Evolutionary conservation across 2,888 invertebrate genomes (phyloP).

Genomic region (Mesorhabditis spiculigera): DNA sequence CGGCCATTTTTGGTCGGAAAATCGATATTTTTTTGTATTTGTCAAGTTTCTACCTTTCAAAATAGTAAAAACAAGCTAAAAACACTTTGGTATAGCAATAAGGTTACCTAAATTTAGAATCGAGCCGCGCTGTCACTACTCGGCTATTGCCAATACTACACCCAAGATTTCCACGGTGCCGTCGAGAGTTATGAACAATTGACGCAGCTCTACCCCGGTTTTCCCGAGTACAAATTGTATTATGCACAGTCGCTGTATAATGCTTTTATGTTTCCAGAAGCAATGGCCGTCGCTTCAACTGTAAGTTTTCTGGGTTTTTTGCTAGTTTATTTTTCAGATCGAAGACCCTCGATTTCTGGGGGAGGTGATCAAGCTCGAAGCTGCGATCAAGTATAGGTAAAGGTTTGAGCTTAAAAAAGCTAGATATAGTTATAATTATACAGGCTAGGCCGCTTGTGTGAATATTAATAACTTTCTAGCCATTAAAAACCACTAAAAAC

Average conservation of each 20-base stretch:
- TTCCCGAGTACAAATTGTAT: conserved; percentile 80
- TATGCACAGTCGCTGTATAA: conserved; percentile 92
- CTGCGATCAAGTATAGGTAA: conserved; percentile 86
- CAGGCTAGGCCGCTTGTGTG: no score
- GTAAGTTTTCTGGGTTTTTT: conserved; percentile 19
- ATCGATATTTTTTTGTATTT: no score
- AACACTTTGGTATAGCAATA: background rate
- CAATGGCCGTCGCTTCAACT: conserved; percentile 75
- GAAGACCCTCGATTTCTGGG: conserved; percentile 63
- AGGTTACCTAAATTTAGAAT: conserved; percentile 65
- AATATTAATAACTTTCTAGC: no score
- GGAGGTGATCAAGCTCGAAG: conserved; percentile 77
- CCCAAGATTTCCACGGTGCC: conserved; percentile 68
- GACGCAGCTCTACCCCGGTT: conserved; percentile 68
- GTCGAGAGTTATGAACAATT: conserved; percentile 93
- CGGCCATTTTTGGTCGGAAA: background rate
- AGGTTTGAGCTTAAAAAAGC: background rate
- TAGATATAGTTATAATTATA: no score
- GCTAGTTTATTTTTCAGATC: conserved; percentile 63
- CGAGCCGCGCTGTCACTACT: conserved; percentile 87
- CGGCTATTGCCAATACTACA: conserved; percentile 92
- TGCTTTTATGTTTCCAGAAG: conserved; percentile 88
- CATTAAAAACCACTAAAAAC: no score
- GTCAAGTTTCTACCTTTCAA: no score
- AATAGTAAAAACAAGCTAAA: background rate